Conservation (phyloP, 2,888 invertebrate genomes). For the Nomada lathburiana region DNA sequence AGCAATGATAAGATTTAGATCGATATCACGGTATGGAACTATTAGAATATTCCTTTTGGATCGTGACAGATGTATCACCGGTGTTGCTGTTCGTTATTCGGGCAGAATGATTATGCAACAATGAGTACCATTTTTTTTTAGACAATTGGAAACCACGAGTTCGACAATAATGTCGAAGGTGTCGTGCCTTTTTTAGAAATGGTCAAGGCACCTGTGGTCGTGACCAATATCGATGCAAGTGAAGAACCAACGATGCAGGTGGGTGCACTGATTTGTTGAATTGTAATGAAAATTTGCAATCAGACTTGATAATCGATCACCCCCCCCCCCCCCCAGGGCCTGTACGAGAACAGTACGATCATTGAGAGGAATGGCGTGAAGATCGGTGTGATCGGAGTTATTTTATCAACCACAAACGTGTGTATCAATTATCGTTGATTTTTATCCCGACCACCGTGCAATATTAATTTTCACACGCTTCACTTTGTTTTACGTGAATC, state of each 20-base stretch:
- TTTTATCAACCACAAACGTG: constrained; percentile 89
- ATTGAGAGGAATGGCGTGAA: constrained; percentile 87
- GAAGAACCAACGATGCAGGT: constrained; percentile 87
- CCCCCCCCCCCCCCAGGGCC: constrained; percentile 85
- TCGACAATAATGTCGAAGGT: constrained; percentile 91
- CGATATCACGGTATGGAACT: too few species aligned
- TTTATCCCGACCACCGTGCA: background rate
- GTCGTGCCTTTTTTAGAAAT: constrained; percentile 89
- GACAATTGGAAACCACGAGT: constrained; percentile 95
- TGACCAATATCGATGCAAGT: constrained; percentile 90
- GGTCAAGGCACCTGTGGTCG: constrained; percentile 89
- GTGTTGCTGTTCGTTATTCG: too few species aligned
- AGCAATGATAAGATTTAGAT: too few species aligned
- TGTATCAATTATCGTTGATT: constrained; percentile 66
- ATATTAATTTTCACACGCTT: background rate
- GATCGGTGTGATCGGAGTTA: constrained; percentile 93
- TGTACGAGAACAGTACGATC: constrained; percentile 88
- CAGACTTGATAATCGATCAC: background rate
- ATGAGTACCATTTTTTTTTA: constrained; percentile 77
- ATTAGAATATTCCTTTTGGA: too few species aligned
- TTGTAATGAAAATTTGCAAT: background rate
- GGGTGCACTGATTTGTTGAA: background rate
- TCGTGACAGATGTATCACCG: too few species aligned
- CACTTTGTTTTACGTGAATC: constrained; percentile 1
- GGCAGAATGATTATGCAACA: background rate